phyloP scores from a whole-genome alignment of 2,797 vertebrate genomes.

The Scolopax rusticola region DNA sequence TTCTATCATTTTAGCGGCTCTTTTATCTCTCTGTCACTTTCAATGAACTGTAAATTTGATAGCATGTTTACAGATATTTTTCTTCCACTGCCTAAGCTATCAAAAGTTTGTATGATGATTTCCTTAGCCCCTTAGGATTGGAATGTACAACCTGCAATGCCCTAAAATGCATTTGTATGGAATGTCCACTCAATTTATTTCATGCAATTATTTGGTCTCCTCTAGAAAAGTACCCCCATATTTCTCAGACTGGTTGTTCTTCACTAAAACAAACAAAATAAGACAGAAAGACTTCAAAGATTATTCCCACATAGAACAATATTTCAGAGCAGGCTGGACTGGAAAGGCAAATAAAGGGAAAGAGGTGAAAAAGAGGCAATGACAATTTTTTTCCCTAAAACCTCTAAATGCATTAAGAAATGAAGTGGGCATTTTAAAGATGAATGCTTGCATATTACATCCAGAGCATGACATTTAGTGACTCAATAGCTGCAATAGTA shows the following conservation, averaged over 20 bases:
- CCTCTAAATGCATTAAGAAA: not conserved
- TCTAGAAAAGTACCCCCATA: not conserved
- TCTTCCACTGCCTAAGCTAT: slow-evolving; percentile 40
- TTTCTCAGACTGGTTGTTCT: not conserved
- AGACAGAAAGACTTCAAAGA: not conserved
- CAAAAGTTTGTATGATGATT: slow-evolving; percentile 14
- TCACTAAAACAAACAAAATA: not conserved
- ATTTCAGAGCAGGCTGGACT: not conserved
- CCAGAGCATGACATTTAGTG: not conserved
- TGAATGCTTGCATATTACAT: not conserved
- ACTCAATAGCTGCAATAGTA: not conserved
- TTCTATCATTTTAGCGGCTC: not conserved
- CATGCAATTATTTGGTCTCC: not conserved
- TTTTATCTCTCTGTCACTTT: slow-evolving; percentile 53
- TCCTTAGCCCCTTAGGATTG: not conserved
- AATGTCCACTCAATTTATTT: not conserved
- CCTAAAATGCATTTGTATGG: not conserved
- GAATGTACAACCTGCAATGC: not conserved
- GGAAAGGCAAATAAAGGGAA: not conserved
- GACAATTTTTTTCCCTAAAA: not conserved
- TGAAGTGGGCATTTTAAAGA: not conserved
- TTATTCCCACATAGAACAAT: not conserved
- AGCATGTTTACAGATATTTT: slow-evolving; percentile 52
- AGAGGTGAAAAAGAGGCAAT: not conserved
- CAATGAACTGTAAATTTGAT: slow-evolving; percentile 62